phyloP scores from a whole-genome alignment of 2,113 vertebrate genomes.

The Mesoclemmys tuberculata region DNA sequence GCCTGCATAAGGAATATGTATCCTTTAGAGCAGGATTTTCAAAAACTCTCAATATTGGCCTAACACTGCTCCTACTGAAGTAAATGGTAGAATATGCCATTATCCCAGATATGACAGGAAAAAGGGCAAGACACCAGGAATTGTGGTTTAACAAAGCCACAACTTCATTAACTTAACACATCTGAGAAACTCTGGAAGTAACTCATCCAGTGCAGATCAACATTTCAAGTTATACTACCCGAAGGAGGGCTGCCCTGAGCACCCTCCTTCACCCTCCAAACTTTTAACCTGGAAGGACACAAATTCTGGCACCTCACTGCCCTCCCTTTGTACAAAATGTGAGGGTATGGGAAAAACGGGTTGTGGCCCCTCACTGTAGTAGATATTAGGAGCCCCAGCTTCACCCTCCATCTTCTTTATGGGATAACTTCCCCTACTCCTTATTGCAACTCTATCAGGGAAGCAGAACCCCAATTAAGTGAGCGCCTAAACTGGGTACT shows the following conservation, averaged over 20 bases:
- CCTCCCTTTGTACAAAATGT: not conserved
- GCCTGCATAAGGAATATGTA: not conserved
- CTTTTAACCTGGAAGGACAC: not conserved
- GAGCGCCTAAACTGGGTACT: not conserved
- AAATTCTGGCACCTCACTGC: not conserved
- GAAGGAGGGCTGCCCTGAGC: not conserved
- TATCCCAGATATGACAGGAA: not conserved
- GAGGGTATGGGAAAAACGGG: not conserved
- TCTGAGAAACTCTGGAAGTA: not conserved
- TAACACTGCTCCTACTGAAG: not conserved
- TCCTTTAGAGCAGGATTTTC: not conserved
- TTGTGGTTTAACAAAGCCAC: not conserved
- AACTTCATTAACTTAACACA: not conserved
- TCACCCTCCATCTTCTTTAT: not conserved
- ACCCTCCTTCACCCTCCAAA: not conserved
- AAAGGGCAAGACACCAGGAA: not conserved
- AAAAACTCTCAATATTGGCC: not conserved
- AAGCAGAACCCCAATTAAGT: not conserved
- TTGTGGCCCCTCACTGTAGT: not conserved
- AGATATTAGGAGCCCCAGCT: not conserved
- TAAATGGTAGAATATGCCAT: not conserved
- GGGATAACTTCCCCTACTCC: not conserved
- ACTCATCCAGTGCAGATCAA: not conserved
- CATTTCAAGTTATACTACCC: fast-evolving
- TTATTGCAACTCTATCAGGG: not conserved